These are phyloP conservation scores for Brachycybe producta DNA, from an alignment of 2,888 invertebrate genomes.

Conservation along the genomic window DNA sequence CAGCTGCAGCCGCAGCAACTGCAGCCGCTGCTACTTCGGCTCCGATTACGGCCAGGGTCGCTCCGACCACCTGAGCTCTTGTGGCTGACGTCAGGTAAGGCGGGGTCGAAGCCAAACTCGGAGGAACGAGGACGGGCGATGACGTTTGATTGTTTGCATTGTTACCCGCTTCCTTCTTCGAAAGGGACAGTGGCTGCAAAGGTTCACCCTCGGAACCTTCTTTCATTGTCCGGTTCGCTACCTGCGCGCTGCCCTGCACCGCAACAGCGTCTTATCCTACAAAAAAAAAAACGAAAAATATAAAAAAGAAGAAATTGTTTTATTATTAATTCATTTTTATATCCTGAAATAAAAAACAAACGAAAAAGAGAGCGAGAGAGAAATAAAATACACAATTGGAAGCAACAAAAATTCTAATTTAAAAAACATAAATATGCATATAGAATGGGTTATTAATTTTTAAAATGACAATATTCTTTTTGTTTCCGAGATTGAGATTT, in stretches of 20 bases:
- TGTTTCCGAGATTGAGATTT: no score
- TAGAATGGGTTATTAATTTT: no score
- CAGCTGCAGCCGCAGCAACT: slow-evolving; percentile 16
- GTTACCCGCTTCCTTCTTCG: slow-evolving; percentile 13
- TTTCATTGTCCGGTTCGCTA: slow-evolving; percentile 19
- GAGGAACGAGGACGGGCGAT: slow-evolving; percentile 14
- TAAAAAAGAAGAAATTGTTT: background rate
- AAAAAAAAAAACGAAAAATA: background rate
- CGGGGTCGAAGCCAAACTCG: slow-evolving; percentile 15
- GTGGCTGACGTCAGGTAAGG: slow-evolving; percentile 14
- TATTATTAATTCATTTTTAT: no score
- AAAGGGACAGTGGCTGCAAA: slow-evolving; percentile 12
- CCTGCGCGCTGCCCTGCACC: slow-evolving; percentile 15
- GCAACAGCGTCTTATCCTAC: slow-evolving; percentile 16
- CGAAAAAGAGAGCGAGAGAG: no score
- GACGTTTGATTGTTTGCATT: slow-evolving; percentile 2
- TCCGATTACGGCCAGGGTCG: background rate
- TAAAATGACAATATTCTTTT: no score
- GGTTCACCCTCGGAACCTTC: slow-evolving; percentile 21
- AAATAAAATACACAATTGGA: no score
- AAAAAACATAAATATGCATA: no score
- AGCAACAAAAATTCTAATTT: no score
- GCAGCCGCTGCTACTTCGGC: slow-evolving; percentile 1
- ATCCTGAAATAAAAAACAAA: no score
- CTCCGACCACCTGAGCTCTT: slow-evolving; percentile 9